Percentiles rank a stretch among this genome's conserved stretches.
phyloP scores from a whole-genome alignment of 2,888 invertebrate species.

The Nymphalis urticae region DNA sequence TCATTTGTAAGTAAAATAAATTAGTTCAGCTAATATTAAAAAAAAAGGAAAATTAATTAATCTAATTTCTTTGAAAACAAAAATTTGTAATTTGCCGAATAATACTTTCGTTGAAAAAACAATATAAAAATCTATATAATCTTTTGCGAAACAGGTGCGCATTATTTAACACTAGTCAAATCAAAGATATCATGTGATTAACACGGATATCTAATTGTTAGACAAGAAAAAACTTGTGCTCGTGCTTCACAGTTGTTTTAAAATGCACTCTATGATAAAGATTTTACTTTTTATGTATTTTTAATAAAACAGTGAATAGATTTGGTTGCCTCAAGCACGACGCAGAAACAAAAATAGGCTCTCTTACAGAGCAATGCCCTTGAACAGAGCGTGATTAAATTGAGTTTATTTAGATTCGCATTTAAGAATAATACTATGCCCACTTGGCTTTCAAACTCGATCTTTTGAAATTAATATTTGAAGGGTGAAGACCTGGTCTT shows the following conservation, averaged over 20 bases:
- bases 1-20: too few relatives aligned
- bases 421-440: conserved; percentile 31
- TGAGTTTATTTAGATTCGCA: conserved; percentile 34
- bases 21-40: too few relatives aligned
- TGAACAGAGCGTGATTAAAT: conserved; percentile 13
- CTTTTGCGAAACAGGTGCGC: too few relatives aligned
- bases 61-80: too few relatives aligned
- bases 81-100: too few relatives aligned
- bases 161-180: too few relatives aligned
- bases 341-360: conserved; percentile 16
- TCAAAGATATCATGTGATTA: too few relatives aligned
- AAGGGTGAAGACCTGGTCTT: background rate
- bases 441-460: conserved; percentile 27
- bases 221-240: conserved; percentile 1
- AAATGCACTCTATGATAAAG: conserved; percentile 7
- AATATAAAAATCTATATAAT: too few relatives aligned
- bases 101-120: too few relatives aligned
- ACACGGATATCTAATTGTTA: too few relatives aligned
- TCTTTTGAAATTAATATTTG: conserved; percentile 7
- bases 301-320: conserved; percentile 15
- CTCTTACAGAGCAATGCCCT: conserved; percentile 4
- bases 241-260: background rate
- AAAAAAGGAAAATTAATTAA: too few relatives aligned
- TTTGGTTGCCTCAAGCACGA: conserved; percentile 13
- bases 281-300: conserved; percentile 7